phyloP scores from a whole-genome alignment of 2,113 vertebrate genomes.

The Oophaga pumilio region DNA sequence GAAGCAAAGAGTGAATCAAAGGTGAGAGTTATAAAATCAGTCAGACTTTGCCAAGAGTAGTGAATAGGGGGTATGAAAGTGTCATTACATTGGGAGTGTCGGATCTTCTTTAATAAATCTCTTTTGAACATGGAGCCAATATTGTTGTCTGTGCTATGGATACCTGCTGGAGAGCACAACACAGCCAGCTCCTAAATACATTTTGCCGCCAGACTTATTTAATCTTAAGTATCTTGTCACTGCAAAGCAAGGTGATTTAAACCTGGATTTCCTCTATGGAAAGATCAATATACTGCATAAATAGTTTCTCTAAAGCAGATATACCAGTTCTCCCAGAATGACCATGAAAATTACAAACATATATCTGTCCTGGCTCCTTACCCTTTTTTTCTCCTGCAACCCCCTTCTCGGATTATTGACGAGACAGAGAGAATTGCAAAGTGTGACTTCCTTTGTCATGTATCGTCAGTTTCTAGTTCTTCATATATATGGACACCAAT shows the following conservation, averaged over 20 bases:
- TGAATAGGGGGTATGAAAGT: too few species aligned
- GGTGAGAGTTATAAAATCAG: too few species aligned
- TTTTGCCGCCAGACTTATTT: slow-evolving; percentile 6
- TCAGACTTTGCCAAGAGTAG: too few species aligned
- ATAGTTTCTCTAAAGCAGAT: slow-evolving; percentile 1
- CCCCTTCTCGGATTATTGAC: not conserved
- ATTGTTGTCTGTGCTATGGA: not conserved
- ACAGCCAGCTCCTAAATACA: not conserved
- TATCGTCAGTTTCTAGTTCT: not conserved
- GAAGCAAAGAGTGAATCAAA: too few species aligned
- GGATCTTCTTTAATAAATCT: not conserved
- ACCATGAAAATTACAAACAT: not conserved
- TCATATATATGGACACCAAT: not conserved
- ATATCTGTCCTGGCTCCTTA: not conserved
- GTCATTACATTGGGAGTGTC: too few species aligned
- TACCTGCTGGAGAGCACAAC: not conserved
- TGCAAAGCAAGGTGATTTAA: not conserved
- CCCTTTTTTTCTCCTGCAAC: too few species aligned
- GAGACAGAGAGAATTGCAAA: not conserved
- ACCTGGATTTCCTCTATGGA: slow-evolving; percentile 17
- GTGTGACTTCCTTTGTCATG: not conserved
- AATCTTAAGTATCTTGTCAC: slow-evolving; percentile 13
- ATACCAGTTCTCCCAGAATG: not conserved
- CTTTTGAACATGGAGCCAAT: not conserved
- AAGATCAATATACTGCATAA: slow-evolving; percentile 17